A percentile compares a stretch with the other conserved stretches of the same genome.
These are phyloP conservation scores for Ascidia mentula DNA, from an alignment of 23 tunicate species.

Conservation along the genomic window DNA sequence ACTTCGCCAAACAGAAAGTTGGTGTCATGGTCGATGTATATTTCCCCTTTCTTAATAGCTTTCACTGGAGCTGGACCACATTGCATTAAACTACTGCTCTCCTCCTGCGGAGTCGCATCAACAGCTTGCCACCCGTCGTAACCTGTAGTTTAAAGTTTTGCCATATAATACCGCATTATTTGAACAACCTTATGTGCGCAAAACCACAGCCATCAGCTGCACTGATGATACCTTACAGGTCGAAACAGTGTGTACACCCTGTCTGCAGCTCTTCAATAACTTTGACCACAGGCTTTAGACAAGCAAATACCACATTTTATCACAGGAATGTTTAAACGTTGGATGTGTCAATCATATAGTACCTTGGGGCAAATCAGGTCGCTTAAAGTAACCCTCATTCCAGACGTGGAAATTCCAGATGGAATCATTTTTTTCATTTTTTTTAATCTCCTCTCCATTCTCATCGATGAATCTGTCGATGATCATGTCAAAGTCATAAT, in stretches of 20 bases:
- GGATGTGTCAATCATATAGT: too few relatives aligned
- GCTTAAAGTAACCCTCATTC: slow-evolving; percentile 86
- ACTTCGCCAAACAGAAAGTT: slow-evolving; percentile 92
- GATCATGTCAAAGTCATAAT: slow-evolving; percentile 88
- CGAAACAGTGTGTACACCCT: too few relatives aligned
- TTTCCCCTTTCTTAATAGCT: slow-evolving; percentile 89
- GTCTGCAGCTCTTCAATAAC: too few relatives aligned
- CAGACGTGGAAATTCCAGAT: slow-evolving; percentile 99
- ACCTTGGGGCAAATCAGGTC: slow-evolving; percentile 89
- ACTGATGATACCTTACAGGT: too few relatives aligned
- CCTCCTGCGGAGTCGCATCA: slow-evolving; percentile 98
- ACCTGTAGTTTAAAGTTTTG: too few relatives aligned
- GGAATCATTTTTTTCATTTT: slow-evolving; percentile 54
- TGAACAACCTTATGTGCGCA: too few relatives aligned
- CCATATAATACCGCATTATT: too few relatives aligned
- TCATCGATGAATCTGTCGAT: slow-evolving; percentile 82
- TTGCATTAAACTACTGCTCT: slow-evolving; percentile 72
- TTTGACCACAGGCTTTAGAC: too few relatives aligned
- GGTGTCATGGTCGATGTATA: slow-evolving; percentile 72
- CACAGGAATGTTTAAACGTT: too few relatives aligned
- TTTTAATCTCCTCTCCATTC: slow-evolving; percentile 56
- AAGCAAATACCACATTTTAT: too few relatives aligned
- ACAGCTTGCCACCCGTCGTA: slow-evolving; percentile 99
- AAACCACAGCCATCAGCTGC: too few relatives aligned
- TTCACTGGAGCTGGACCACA: slow-evolving; percentile 99